Percentiles rank a stretch among this genome's conserved stretches.
These are phyloP conservation scores for Pelmatolapia mariae DNA, from an alignment of 2,113 vertebrate genomes.

Conservation along the genomic window DNA sequence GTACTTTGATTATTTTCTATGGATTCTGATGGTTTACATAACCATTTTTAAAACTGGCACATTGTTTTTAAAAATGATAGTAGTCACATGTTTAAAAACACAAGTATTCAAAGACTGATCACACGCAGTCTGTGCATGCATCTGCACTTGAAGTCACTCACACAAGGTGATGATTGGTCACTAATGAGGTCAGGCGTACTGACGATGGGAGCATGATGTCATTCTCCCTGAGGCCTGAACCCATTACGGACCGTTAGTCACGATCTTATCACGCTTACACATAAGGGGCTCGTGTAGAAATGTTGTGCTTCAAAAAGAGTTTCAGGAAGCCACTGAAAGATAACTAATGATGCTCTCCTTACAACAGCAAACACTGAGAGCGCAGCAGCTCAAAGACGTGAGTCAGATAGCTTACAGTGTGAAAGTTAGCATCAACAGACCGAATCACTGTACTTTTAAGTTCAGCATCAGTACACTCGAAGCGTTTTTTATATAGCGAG, in stretches of 20 bases:
- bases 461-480: not conserved
- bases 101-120: not conserved
- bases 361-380: not conserved
- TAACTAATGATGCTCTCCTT: not conserved
- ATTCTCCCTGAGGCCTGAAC: not conserved
- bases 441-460: not conserved
- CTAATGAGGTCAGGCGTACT: constrained; percentile 18
- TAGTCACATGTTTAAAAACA: not conserved
- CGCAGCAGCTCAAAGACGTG: not conserved
- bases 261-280: not conserved
- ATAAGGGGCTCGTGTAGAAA: not conserved
- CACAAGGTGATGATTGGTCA: not conserved
- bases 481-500: not conserved
- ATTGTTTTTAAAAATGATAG: not conserved
- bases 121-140: not conserved
- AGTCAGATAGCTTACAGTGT: not conserved
- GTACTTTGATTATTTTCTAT: not conserved
- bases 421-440: not conserved
- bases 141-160: not conserved
- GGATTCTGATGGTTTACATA: not conserved
- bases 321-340: not conserved
- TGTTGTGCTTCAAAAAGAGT: not conserved
- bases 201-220: constrained; percentile 19
- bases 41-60: not conserved
- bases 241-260: constrained; percentile 9